Evolutionary conservation across 2,113 vertebrate species (phyloP).

Genomic region (Halichoerus grypus): DNA sequence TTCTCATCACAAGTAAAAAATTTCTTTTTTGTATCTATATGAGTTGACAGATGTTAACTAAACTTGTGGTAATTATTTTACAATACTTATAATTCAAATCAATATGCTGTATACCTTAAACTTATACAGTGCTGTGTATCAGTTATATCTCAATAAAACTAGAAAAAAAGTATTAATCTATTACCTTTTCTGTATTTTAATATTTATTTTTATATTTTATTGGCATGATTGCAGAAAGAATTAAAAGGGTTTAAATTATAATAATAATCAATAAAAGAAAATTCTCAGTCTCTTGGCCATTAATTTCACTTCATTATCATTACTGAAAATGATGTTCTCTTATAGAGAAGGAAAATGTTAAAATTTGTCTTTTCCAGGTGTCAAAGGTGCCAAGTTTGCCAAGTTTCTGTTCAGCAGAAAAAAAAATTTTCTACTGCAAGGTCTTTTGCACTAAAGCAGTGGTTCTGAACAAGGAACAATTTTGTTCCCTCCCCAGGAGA

Average conservation of each 20-base stretch:
- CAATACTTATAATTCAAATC: not conserved
- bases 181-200: not conserved
- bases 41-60: not conserved
- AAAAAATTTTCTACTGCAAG: not conserved
- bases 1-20: not conserved
- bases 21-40: not conserved
- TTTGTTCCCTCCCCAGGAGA: not conserved
- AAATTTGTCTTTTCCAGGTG: not conserved
- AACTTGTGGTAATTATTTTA: not conserved
- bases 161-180: not conserved
- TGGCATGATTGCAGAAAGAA: not conserved
- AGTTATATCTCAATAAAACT: not conserved
- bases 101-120: not conserved
- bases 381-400: not conserved
- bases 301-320: constrained; percentile 14
- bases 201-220: not conserved
- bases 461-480: not conserved
- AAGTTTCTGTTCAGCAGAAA: not conserved
- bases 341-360: not conserved
- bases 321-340: not conserved
- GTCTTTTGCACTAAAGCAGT: not conserved
- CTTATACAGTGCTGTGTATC: not conserved
- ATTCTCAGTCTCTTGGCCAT: not conserved
- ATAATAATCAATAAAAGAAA: constrained; percentile 21
- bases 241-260: not conserved